Evolutionary conservation across 1,140 invertebrate species (phyloP).

Genomic region (Brachionus rotundiformis): DNA sequence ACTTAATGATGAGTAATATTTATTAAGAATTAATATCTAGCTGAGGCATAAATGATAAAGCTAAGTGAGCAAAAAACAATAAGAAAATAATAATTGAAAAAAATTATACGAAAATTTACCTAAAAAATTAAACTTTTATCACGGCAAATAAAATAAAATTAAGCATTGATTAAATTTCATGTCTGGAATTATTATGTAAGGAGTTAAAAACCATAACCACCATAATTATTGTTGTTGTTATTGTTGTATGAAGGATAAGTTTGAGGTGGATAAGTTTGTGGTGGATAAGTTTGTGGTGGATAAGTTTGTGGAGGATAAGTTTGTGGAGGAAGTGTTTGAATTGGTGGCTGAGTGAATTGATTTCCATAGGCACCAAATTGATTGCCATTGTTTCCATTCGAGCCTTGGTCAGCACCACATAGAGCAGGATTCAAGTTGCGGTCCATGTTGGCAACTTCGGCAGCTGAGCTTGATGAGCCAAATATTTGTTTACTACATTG

Average conservation of each 20-base stretch:
- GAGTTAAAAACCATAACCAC: slow-evolving; percentile 20
- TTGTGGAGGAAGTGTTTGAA: slow-evolving; percentile 6
- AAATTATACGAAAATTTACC: too few relatives aligned
- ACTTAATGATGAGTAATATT: too few relatives aligned
- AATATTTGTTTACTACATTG: slow-evolving; percentile 32
- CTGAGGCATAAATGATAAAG: too few relatives aligned
- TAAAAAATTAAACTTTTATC: background rate
- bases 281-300: background rate
- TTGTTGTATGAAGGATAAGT: background rate
- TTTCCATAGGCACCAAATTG: slow-evolving; percentile 14
- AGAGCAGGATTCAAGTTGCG: background rate
- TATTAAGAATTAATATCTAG: too few relatives aligned
- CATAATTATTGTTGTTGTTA: slow-evolving; percentile 46
- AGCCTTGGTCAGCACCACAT: background rate
- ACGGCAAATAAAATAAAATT: background rate
- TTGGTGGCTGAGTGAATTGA: slow-evolving; percentile 15
- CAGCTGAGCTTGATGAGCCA: background rate
- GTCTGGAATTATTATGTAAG: background rate
- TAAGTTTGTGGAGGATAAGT: slow-evolving; percentile 1
- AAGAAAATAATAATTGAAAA: too few relatives aligned
- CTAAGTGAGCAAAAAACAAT: too few relatives aligned
- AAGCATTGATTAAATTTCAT: background rate
- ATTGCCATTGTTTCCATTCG: background rate
- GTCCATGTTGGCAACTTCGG: background rate
- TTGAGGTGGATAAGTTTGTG: background rate